phyloP scores from a whole-genome alignment of 2,113 vertebrate genomes.

The Thalassoma bifasciatum region DNA sequence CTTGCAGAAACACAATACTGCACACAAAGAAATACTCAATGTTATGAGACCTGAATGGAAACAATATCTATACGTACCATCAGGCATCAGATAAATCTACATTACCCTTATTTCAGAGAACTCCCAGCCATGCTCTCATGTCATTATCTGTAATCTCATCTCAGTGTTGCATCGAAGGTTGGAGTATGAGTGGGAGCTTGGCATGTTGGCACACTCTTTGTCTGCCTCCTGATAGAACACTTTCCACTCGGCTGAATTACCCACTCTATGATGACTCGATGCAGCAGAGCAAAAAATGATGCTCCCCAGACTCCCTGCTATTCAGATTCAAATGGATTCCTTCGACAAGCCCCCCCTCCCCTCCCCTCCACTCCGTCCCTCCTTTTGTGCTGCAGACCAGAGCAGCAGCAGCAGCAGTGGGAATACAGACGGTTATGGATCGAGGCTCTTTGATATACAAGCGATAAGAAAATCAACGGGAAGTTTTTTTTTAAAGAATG shows the following conservation, averaged over 20 bases:
- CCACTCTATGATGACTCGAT: constrained; percentile 73
- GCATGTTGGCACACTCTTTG: constrained; percentile 55
- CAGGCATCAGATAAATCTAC: constrained; percentile 14
- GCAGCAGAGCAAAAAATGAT: constrained; percentile 80
- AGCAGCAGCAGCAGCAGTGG: background rate
- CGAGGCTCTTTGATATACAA: constrained; percentile 37
- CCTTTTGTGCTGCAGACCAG: background rate
- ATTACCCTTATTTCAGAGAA: background rate
- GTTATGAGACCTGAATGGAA: background rate
- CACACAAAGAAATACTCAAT: constrained; percentile 1
- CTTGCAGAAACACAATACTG: background rate
- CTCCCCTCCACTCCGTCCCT: background rate
- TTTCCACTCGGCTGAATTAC: constrained; percentile 78
- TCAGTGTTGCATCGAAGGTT: constrained; percentile 40
- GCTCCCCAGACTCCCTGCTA: constrained; percentile 66
- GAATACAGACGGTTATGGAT: constrained; percentile 34
- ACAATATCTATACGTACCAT: constrained; percentile 18
- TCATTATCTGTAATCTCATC: constrained; percentile 56
- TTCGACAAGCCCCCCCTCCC: constrained; percentile 11
- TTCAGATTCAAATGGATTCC: constrained; percentile 77
- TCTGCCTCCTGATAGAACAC: constrained; percentile 73
- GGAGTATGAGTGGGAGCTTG: constrained; percentile 36
- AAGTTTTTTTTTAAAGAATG: background rate
- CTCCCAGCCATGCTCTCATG: constrained; percentile 2
- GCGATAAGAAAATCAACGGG: constrained; percentile 43